Evolutionary conservation across 2,797 vertebrate species (phyloP).

Genomic region (Agapornis canus): DNA sequence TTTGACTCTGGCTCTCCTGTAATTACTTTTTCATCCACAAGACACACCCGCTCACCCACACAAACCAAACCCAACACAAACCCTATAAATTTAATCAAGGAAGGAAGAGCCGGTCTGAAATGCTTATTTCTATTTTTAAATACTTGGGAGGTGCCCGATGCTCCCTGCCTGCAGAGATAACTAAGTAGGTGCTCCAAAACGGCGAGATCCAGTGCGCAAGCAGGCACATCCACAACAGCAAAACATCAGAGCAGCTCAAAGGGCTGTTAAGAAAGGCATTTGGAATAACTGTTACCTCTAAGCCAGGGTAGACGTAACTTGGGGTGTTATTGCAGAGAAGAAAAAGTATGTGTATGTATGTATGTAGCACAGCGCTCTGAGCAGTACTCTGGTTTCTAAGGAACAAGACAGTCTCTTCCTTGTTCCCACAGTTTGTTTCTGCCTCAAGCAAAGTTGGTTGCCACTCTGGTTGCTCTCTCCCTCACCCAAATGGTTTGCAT

Average conservation of each 20-base stretch:
- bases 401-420: slow-evolving; percentile 41
- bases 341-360: not conserved
- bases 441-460: slow-evolving; percentile 58
- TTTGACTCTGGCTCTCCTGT: not conserved
- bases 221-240: not conserved
- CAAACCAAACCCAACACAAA: slow-evolving; percentile 50
- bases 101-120: slow-evolving; percentile 14
- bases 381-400: not conserved
- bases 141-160: slow-evolving; percentile 12
- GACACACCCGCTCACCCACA: slow-evolving; percentile 55
- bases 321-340: not conserved
- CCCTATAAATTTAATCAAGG: slow-evolving; percentile 37
- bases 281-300: slow-evolving; percentile 46
- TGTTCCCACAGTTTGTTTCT: slow-evolving; percentile 51
- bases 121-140: slow-evolving; percentile 66
- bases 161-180: slow-evolving; percentile 3
- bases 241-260: slow-evolving; percentile 21
- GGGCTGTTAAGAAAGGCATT: slow-evolving; percentile 15
- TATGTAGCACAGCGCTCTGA: not conserved
- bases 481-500: slow-evolving; percentile 61
- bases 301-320: not conserved
- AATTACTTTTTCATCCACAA: slow-evolving; percentile 18
- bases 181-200: slow-evolving; percentile 12
- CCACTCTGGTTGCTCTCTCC: slow-evolving; percentile 62
- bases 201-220: slow-evolving; percentile 20